A percentile compares a stretch with the other conserved stretches of the same genome.
Evolutionary conservation across 2,797 vertebrate genomes (phyloP).

Genomic region (Distichodus sexfasciatus): DNA sequence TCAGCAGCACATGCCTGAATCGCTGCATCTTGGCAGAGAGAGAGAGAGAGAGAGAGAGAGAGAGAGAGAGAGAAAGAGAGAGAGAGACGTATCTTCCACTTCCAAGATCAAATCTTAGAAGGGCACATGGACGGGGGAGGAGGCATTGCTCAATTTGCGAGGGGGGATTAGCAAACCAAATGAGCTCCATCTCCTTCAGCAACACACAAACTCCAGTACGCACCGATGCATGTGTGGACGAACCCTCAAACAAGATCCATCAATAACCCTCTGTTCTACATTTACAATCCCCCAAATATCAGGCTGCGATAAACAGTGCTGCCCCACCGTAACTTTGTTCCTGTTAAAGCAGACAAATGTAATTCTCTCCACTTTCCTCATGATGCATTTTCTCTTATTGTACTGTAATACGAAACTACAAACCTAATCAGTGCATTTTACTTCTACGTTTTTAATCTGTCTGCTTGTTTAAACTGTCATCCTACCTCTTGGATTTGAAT

Average conservation of each 20-base stretch:
- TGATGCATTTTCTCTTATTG: too few species aligned
- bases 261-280: neutral
- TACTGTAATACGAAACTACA: too few species aligned
- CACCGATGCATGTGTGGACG: too few species aligned
- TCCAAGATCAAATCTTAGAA: constrained; percentile 29
- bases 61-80: neutral
- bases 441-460: too few species aligned
- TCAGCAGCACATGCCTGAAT: neutral
- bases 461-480: too few species aligned
- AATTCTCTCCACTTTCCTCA: neutral
- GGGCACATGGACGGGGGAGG: constrained; percentile 23
- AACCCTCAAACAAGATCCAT: neutral
- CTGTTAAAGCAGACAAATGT: neutral
- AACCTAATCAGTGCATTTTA: too few species aligned
- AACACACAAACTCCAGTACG: neutral
- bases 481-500: too few species aligned
- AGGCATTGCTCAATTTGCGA: constrained; percentile 45
- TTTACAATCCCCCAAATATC: too few species aligned
- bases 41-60: neutral
- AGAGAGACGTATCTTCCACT: neutral
- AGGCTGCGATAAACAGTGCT: neutral
- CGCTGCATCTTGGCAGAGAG: neutral
- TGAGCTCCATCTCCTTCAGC: constrained; percentile 26
- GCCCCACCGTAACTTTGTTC: neutral
- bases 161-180: constrained; percentile 37